phyloP scores from a whole-genome alignment of 2,113 vertebrate genomes.

The Balaeniceps rex region DNA sequence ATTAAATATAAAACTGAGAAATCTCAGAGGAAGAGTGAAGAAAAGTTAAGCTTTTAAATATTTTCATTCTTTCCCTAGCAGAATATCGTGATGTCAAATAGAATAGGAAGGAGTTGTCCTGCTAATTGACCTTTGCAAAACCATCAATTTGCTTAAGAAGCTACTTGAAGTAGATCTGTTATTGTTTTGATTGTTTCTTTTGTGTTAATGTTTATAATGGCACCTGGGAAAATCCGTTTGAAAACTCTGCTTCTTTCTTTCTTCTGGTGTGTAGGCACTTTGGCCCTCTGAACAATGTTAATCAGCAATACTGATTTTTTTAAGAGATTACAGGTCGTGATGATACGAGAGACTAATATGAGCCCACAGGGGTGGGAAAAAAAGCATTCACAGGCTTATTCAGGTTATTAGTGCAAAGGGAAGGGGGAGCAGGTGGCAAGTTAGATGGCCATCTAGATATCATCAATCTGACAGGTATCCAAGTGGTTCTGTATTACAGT shows the following conservation, averaged over 20 bases:
- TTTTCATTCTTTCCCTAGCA: background rate
- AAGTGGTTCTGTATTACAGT: conserved; percentile 10
- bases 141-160: background rate
- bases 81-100: background rate
- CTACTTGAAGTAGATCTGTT: background rate
- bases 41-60: background rate
- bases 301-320: background rate
- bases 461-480: conserved; percentile 4
- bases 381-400: background rate
- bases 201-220: background rate
- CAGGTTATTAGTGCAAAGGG: background rate
- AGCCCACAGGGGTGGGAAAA: background rate
- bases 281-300: background rate
- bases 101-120: background rate
- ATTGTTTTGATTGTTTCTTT: background rate
- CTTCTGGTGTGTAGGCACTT: background rate
- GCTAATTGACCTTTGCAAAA: conserved; percentile 18
- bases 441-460: background rate
- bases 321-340: background rate
- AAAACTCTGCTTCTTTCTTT: background rate
- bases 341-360: background rate
- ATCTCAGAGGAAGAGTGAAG: background rate
- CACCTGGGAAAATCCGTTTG: conserved; percentile 7
- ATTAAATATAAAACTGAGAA: conserved; percentile 8
- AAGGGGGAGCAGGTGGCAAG: conserved; percentile 26